Evolutionary conservation across 1,140 invertebrate genomes (phyloP), one percentile per base, ranked within the genome.

Genomic region (Augochlora pura): DNA sequence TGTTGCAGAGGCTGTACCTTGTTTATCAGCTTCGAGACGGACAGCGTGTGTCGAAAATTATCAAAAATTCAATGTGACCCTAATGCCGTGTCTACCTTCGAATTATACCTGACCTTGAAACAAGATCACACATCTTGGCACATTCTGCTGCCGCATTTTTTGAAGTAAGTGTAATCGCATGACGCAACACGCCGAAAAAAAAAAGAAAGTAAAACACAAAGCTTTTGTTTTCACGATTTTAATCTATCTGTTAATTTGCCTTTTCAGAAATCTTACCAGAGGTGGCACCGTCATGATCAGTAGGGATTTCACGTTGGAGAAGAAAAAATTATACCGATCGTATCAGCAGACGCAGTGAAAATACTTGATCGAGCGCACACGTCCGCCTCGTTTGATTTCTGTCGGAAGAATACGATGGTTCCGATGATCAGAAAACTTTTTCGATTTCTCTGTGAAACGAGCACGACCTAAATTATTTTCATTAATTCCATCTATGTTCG

Each of bases 281-380:
- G 95, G 96, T 90, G 96, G 96, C 88, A 97, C 96, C 76, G 96
- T 97, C 88, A 95, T 97, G 91, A 96, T 98, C 90, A 97, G 96
- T 93, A 95, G 96, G 84, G 96, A 96, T 88, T 98, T 97, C 93
- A 95, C 95, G 80, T 93, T 97, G 92, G 96, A 95, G 87, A 98
- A 97, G 94, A 97, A 97, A 92, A 97, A 97, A 92, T 93, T 98
- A 63, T 98, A 97, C 94, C 94, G 97, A 90, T 96, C 95, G 80
- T 96, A 94, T 89, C 93, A 94, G 86, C 93, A 94, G 74, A 91
- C 93, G 77, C 94, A 89, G 59, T 89, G 84, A 89, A 59, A 1
- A 2, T n/a, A 10, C 21, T 18, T 27, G 1, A 8, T 2, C 8
- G 21, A 21, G 6, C n/a, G 52, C 16, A n/a, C n/a, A n/a, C n/a